Conservation (phyloP, 2,113 vertebrate genomes). For the Neoarius graeffei region DNA sequence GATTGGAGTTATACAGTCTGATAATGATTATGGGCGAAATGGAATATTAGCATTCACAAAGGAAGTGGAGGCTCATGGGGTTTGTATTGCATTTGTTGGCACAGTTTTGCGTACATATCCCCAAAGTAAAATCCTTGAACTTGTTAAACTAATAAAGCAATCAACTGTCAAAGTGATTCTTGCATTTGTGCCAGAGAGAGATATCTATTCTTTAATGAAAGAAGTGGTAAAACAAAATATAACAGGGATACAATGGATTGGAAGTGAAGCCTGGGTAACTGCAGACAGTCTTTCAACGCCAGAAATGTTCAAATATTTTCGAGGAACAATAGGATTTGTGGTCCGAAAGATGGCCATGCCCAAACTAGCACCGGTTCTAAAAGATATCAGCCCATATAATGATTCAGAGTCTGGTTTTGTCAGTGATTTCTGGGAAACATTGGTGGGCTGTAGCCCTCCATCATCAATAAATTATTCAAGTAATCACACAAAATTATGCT, state of each 20-base stretch:
- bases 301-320: constrained; percentile 68
- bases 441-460: constrained; percentile 62
- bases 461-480: background rate
- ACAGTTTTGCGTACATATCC: constrained; percentile 69
- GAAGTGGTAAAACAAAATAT: constrained; percentile 74
- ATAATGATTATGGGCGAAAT: constrained; percentile 73
- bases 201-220: constrained; percentile 73
- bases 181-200: constrained; percentile 71
- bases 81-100: constrained; percentile 74
- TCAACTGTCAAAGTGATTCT: constrained; percentile 73
- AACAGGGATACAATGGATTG: constrained; percentile 77
- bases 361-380: constrained; percentile 65
- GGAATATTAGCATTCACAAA: constrained; percentile 70
- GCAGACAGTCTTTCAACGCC: constrained; percentile 65
- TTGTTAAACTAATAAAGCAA: constrained; percentile 68
- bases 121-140: constrained; percentile 63
- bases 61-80: constrained; percentile 67
- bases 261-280: constrained; percentile 75
- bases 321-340: constrained; percentile 71
- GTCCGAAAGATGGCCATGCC: constrained; percentile 72
- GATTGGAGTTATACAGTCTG: constrained; percentile 73
- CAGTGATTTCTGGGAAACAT: constrained; percentile 69
- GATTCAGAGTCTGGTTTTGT: constrained; percentile 60
- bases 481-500: constrained; percentile 55
- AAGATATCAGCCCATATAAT: constrained; percentile 60